Evolutionary conservation across 2,113 vertebrate species (phyloP).

Genomic region (Mormoops blainvillei): DNA sequence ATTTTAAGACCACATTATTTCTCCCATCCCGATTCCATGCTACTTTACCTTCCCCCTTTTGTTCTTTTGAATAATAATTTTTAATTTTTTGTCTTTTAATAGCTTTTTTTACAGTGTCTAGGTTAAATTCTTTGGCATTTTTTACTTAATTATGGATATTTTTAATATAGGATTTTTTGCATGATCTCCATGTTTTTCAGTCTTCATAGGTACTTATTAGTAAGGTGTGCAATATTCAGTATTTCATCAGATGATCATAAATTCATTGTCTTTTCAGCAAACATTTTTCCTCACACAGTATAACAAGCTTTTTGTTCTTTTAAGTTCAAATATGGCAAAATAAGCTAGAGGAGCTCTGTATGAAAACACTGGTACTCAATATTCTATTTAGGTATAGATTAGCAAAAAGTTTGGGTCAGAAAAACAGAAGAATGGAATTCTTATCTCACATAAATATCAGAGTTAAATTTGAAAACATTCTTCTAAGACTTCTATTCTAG

Average conservation of each 20-base stretch:
- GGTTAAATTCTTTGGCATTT: background rate
- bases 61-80: background rate
- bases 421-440: background rate
- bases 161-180: background rate
- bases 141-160: background rate
- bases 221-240: background rate
- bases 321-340: background rate
- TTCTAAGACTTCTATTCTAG: background rate
- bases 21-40: background rate
- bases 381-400: background rate
- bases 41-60: background rate
- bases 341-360: background rate
- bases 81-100: background rate
- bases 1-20: background rate
- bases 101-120: background rate
- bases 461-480: conserved; percentile 28
- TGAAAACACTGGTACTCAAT: background rate
- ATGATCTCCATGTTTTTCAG: background rate
- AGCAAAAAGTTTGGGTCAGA: background rate
- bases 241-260: background rate
- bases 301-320: background rate
- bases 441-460: background rate
- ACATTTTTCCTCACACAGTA: background rate
- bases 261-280: conserved; percentile 20
- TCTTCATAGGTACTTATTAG: background rate